Percentiles rank a stretch among this genome's conserved stretches.
Conservation (phyloP, 1,140 invertebrate genomes). For the Aphaenogaster floridana region DNA sequence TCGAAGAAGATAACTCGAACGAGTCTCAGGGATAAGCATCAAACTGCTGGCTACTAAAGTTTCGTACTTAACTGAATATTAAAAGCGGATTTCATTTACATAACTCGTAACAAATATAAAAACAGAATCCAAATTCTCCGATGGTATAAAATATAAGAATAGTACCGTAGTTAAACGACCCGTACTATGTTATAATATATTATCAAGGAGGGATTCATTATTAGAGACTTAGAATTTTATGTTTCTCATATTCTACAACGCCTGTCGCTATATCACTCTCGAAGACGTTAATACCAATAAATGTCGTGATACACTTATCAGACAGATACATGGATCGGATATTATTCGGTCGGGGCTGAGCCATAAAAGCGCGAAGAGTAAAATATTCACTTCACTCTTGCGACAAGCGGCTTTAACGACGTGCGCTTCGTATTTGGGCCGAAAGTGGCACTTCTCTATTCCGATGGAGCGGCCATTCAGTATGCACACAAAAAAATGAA, state of each 20-base stretch:
- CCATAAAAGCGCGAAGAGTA: slow-evolving; percentile 14
- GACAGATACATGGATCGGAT: not conserved
- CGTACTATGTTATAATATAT: not conserved
- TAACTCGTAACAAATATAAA: not conserved
- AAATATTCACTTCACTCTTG: slow-evolving; percentile 28
- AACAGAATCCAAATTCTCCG: not conserved
- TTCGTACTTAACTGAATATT: not conserved
- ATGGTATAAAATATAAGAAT: not conserved
- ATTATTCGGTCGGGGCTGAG: not conserved
- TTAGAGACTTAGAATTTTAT: slow-evolving; percentile 7
- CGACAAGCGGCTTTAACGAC: slow-evolving; percentile 43
- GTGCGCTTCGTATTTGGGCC: not conserved
- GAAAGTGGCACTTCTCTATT: slow-evolving; percentile 46
- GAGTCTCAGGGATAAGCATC: not conserved
- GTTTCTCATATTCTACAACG: not conserved
- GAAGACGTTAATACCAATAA: not conserved
- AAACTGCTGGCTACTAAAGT: not conserved
- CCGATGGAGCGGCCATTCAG: slow-evolving; percentile 12
- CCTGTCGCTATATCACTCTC: not conserved
- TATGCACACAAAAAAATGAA: slow-evolving; percentile 43
- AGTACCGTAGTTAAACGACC: not conserved
- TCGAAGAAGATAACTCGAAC: not conserved
- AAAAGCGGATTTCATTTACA: not conserved
- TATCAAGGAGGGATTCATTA: not conserved
- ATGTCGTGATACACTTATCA: slow-evolving; percentile 41